Conservation (phyloP, 2,888 invertebrate genomes). For the Drosophila cognata region DNA sequence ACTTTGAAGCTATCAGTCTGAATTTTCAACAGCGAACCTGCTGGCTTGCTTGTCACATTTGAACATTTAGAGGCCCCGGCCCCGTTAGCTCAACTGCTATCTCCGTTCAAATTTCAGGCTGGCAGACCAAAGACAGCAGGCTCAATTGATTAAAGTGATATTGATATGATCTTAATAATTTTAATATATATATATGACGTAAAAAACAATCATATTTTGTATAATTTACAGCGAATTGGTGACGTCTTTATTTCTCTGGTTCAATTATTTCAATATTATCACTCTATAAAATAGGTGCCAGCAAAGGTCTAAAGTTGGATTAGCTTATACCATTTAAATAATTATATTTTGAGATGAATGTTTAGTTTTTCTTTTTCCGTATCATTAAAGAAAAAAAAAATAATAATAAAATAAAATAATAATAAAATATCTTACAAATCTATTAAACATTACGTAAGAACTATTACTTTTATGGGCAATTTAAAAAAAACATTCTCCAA, state of each 20-base stretch:
- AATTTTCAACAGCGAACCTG: slow-evolving; percentile 41
- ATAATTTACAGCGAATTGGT: not conserved
- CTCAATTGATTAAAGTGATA: slow-evolving; percentile 10
- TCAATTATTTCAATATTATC: not conserved
- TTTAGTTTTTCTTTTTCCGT: not conserved
- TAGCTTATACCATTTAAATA: not conserved
- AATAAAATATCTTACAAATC: not conserved
- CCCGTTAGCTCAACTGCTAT: slow-evolving; percentile 8
- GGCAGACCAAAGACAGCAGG: slow-evolving; percentile 11
- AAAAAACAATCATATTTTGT: not conserved
- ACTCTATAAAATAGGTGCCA: not conserved
- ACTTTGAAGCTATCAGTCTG: slow-evolving; percentile 47
- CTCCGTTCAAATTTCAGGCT: slow-evolving; percentile 42
- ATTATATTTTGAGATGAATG: not conserved
- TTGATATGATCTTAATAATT: too few relatives aligned
- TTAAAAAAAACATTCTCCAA: not conserved
- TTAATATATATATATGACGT: too few relatives aligned
- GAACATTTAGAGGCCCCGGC: not conserved
- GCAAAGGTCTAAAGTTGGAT: not conserved
- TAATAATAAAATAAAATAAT: not conserved
- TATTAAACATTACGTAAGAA: not conserved
- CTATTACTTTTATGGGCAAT: not conserved
- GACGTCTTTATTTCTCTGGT: not conserved
- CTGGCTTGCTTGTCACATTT: slow-evolving; percentile 13
- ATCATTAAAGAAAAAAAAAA: not conserved